phyloP scores from a whole-genome alignment of 2,888 invertebrate species.

The Rhagium mordax region DNA sequence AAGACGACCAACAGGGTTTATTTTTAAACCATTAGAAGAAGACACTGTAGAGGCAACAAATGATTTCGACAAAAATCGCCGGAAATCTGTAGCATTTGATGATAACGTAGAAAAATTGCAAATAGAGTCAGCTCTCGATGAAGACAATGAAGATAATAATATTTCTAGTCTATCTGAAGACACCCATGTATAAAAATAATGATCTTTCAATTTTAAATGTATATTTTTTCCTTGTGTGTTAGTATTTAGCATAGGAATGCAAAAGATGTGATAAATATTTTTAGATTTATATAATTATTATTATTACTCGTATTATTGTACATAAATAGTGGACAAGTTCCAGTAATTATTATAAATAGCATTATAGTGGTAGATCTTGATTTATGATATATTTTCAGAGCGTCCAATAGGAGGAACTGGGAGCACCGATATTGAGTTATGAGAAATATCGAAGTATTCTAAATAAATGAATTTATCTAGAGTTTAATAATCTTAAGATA shows the following conservation, averaged over 20 bases:
- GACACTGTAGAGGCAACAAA: slow-evolving; percentile 45
- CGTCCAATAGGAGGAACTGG: background rate
- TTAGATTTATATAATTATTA: background rate
- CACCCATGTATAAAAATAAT: slow-evolving; percentile 20
- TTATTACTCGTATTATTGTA: background rate
- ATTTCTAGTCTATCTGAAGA: background rate
- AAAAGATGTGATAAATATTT: background rate
- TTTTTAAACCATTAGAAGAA: slow-evolving; percentile 48
- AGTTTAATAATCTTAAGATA: too few relatives aligned
- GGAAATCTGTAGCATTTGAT: slow-evolving; percentile 58
- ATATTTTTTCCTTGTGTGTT: background rate
- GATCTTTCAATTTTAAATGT: background rate
- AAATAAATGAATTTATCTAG: too few relatives aligned
- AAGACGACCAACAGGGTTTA: slow-evolving; percentile 59
- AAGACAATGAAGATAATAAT: slow-evolving; percentile 40
- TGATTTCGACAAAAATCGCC: slow-evolving; percentile 53
- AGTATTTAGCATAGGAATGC: background rate
- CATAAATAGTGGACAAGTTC: background rate
- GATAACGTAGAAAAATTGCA: slow-evolving; percentile 56
- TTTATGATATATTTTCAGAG: background rate
- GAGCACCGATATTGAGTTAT: background rate
- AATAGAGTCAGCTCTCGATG: slow-evolving; percentile 49
- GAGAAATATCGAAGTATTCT: background rate
- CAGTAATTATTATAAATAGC: background rate
- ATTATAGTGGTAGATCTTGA: background rate